Evolutionary conservation across 64 coral and sea anemone genomes (phyloP).

Genomic region (Catalaphyllia jardinei): DNA sequence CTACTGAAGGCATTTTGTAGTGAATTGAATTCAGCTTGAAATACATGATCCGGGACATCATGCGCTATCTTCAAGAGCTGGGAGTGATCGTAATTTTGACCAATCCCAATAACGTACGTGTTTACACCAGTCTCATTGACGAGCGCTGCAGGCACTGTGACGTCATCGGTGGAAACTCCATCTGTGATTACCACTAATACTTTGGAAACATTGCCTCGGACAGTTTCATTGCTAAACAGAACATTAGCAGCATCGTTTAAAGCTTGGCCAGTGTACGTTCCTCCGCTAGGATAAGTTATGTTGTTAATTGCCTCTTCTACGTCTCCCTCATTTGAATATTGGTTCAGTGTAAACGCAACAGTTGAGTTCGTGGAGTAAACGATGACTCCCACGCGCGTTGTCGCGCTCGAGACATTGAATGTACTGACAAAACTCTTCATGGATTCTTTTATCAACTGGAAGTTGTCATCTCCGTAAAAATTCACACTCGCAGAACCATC

Average conservation of each 20-base stretch:
- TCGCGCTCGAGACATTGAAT: constrained; percentile 57
- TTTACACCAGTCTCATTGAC: constrained; percentile 25
- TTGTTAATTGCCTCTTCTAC: constrained; percentile 42
- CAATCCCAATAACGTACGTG: constrained; percentile 48
- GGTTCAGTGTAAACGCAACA: constrained; percentile 30
- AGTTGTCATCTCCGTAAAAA: constrained; percentile 44
- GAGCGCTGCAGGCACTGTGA: constrained; percentile 19
- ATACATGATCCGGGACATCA: constrained; percentile 29
- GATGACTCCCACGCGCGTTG: constrained; percentile 64
- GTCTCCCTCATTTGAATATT: constrained; percentile 12
- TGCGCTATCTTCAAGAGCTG: constrained; percentile 37
- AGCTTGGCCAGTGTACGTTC: constrained; percentile 60
- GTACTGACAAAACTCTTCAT: constrained; percentile 38
- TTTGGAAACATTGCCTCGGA: constrained; percentile 46
- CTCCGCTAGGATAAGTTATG: constrained; percentile 57
- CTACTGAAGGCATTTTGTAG: constrained; percentile 27
- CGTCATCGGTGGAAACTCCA: constrained; percentile 44
- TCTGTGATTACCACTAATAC: constrained; percentile 66
- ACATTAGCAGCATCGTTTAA: not conserved
- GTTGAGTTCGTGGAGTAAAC: constrained; percentile 56
- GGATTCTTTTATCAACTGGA: constrained; percentile 61
- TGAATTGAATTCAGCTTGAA: constrained; percentile 48
- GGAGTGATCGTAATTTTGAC: not conserved
- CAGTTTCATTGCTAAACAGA: constrained; percentile 25
- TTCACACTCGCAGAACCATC: constrained; percentile 86